Evolutionary conservation across 2,888 invertebrate genomes (phyloP).

Genomic region (Galerucella calmariensis): DNA sequence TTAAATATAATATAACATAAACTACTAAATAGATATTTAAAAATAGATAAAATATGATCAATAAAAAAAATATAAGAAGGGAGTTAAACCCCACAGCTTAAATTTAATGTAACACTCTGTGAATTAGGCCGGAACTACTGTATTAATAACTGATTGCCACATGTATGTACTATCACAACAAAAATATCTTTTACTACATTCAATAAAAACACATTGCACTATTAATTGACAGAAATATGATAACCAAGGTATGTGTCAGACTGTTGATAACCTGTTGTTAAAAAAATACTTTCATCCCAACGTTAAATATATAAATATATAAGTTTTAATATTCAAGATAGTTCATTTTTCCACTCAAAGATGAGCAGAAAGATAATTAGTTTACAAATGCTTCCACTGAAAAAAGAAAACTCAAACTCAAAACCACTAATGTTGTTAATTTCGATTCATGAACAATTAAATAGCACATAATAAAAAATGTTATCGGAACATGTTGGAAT

Average conservation of each 20-base stretch:
- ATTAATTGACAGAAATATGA: conserved; percentile 29
- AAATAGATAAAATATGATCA: not conserved
- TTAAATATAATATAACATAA: not conserved
- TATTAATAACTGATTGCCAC: conserved; percentile 11
- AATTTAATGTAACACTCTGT: not conserved
- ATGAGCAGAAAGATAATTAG: too few relatives aligned
- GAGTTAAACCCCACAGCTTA: not conserved
- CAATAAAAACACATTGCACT: conserved; percentile 30
- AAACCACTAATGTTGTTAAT: too few relatives aligned
- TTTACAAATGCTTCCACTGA: too few relatives aligned
- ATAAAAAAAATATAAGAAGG: not conserved
- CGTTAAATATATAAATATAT: too few relatives aligned
- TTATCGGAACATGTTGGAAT: not conserved
- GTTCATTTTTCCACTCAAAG: too few relatives aligned
- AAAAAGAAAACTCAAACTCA: too few relatives aligned
- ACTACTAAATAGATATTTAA: not conserved
- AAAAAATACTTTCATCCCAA: not conserved
- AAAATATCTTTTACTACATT: conserved; percentile 5
- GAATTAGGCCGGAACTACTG: not conserved
- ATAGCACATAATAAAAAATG: not conserved
- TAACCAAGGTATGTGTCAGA: not conserved
- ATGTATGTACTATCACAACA: conserved; percentile 14
- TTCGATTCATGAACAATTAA: not conserved
- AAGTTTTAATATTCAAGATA: too few relatives aligned
- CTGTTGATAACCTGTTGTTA: not conserved